These are phyloP conservation scores for Lutjanus argentimaculatus DNA, from an alignment of 2,797 vertebrate species.

Conservation along the genomic window DNA sequence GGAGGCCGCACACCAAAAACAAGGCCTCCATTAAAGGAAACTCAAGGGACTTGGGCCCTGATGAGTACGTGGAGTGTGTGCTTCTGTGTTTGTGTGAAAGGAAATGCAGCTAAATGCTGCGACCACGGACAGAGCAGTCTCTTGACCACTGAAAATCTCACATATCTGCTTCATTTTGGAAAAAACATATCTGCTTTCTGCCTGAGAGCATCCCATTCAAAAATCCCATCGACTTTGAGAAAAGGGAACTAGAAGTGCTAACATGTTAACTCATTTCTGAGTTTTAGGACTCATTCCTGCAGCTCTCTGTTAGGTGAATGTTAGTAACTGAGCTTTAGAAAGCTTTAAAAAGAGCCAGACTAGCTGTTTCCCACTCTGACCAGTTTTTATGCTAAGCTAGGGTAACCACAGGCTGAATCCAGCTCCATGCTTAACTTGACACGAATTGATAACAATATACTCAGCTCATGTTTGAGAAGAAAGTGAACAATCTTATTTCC, in stretches of 20 bases:
- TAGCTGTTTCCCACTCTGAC: background rate
- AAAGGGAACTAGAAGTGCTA: too few species aligned
- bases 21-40: conserved; percentile 69
- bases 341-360: background rate
- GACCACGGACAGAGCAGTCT: background rate
- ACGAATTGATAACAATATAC: background rate
- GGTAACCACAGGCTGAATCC: background rate
- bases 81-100: background rate
- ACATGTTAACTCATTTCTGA: too few species aligned
- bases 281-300: too few species aligned
- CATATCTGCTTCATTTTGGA: background rate
- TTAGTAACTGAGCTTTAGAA: background rate
- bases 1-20: conserved; percentile 62
- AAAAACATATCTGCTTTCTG: background rate
- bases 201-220: too few species aligned
- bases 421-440: background rate
- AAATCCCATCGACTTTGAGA: too few species aligned
- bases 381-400: background rate
- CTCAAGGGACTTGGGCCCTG: conserved; percentile 56
- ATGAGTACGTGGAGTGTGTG: conserved; percentile 18
- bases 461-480: background rate
- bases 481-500: background rate
- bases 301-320: background rate
- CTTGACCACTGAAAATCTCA: too few species aligned
- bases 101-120: background rate